Conservation (phyloP, 30 jellyfish, hydroid and myxozoan species). For the Catostylus mosaicus region DNA sequence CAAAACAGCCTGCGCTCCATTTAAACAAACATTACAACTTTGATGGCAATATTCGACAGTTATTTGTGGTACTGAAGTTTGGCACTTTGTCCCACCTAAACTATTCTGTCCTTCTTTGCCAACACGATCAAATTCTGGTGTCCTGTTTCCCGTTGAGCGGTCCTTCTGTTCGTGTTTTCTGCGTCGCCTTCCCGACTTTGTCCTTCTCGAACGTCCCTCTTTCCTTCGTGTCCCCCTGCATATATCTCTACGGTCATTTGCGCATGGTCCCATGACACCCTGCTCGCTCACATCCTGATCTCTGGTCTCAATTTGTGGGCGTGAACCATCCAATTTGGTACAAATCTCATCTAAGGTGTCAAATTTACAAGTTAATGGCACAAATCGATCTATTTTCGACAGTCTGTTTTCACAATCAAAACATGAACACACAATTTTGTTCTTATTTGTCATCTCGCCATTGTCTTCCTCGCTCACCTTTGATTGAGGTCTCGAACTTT, state of each 20-base stretch:
- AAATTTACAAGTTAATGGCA: neutral
- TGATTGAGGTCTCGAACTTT: neutral
- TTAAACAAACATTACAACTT: neutral
- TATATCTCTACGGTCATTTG: too few relatives aligned
- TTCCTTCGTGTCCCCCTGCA: too few relatives aligned
- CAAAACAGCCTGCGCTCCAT: neutral
- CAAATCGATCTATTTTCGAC: neutral
- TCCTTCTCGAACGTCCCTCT: too few relatives aligned
- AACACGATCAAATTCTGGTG: too few relatives aligned
- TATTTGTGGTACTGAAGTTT: too few relatives aligned
- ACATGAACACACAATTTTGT: neutral
- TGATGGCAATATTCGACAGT: neutral
- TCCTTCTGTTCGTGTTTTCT: neutral
- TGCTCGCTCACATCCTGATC: neutral
- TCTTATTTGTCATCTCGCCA: neutral
- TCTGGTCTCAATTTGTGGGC: neutral
- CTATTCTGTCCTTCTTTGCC: too few relatives aligned
- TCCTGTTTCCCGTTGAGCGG: neutral
- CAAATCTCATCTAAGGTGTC: neutral
- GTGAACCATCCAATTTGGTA: neutral
- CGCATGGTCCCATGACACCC: too few relatives aligned
- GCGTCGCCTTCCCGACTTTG: neutral
- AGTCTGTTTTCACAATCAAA: neutral
- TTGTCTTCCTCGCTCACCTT: conserved; percentile 19
- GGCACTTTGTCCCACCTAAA: too few relatives aligned